A percentile compares a stretch with the other conserved stretches of the same genome.
These are phyloP conservation scores for Colaptes auratus DNA, from an alignment of 2,113 vertebrate genomes.

Conservation along the genomic window DNA sequence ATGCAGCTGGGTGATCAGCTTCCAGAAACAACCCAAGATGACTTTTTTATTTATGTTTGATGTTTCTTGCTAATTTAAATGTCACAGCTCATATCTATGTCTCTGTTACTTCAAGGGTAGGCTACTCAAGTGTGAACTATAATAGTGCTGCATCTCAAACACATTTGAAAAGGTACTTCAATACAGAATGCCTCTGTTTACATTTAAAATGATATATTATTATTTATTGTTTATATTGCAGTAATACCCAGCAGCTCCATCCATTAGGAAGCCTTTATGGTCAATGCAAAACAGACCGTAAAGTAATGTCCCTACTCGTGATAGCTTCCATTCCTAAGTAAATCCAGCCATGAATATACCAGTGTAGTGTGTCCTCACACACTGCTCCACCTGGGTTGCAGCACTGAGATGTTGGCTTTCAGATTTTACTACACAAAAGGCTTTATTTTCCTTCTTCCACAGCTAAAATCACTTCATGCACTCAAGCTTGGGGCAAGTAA, in stretches of 20 bases:
- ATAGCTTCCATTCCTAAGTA: constrained; percentile 1
- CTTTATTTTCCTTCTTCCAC: background rate
- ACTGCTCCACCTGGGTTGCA: background rate
- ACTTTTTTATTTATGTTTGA: constrained; percentile 51
- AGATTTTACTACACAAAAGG: background rate
- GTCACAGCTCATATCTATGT: constrained; percentile 49
- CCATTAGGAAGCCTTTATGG: constrained; percentile 26
- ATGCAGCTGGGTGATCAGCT: constrained; percentile 1
- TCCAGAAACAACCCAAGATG: constrained; percentile 30
- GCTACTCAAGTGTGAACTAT: constrained; percentile 55
- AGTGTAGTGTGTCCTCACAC: background rate
- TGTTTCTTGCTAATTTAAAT: constrained; percentile 63
- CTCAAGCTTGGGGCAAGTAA: background rate
- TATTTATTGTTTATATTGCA: constrained; percentile 62
- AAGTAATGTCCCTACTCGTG: background rate
- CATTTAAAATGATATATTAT: constrained; percentile 46
- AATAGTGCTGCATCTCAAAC: constrained; percentile 40
- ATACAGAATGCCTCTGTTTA: constrained; percentile 45
- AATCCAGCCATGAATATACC: background rate
- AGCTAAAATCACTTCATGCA: background rate
- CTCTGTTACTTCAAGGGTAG: constrained; percentile 64
- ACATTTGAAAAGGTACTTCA: constrained; percentile 14
- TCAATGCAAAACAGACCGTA: constrained; percentile 5
- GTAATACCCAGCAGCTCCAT: constrained; percentile 19
- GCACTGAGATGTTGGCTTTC: background rate